These are phyloP conservation scores for Intellagama lesueurii DNA, from an alignment of 2,797 vertebrate genomes.

Conservation along the genomic window DNA sequence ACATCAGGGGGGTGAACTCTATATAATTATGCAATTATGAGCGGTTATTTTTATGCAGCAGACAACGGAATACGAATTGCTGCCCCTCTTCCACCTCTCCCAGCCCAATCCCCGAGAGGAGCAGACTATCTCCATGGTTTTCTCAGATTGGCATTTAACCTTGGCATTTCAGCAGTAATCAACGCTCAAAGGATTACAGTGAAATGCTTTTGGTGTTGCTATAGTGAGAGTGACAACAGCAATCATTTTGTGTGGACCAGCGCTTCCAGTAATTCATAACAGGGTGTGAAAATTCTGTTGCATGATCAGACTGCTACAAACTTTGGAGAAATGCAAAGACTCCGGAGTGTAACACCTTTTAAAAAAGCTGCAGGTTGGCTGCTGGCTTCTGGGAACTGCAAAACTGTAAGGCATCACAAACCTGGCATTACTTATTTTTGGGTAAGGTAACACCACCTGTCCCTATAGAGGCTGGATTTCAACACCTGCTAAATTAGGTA, in stretches of 20 bases:
- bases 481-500: too few species aligned
- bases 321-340: neutral
- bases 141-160: conserved; percentile 15
- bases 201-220: conserved; percentile 19
- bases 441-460: neutral
- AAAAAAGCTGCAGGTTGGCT: neutral
- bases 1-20: neutral
- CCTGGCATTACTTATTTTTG: too few species aligned
- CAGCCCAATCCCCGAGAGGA: neutral
- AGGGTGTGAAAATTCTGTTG: neutral
- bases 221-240: conserved; percentile 11
- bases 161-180: conserved; percentile 18
- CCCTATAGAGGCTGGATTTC: neutral
- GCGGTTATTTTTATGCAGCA: neutral
- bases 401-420: too few species aligned
- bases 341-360: neutral
- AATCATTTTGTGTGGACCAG: neutral
- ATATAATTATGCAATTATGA: neutral
- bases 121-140: neutral
- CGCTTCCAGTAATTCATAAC: neutral
- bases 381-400: too few species aligned
- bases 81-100: neutral
- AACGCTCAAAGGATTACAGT: neutral
- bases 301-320: neutral
- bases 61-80: neutral